These are phyloP conservation scores for Sylvilagus bachmani DNA, from an alignment of 2,113 vertebrate genomes.

Conservation along the genomic window DNA sequence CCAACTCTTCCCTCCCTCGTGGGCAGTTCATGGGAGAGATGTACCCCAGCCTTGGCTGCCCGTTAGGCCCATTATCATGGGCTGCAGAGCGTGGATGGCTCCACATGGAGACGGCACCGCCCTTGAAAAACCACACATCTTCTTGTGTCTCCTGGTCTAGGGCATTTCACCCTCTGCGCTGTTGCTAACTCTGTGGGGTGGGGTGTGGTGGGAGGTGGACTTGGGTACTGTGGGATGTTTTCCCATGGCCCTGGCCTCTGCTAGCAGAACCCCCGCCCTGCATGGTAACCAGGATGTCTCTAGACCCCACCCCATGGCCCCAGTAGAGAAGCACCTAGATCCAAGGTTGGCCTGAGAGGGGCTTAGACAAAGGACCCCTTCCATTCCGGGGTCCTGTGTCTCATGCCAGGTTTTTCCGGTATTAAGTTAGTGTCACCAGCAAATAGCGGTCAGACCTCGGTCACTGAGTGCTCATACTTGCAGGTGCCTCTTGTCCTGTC, in stretches of 20 bases:
- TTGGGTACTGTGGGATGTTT: no score
- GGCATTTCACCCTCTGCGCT: not conserved
- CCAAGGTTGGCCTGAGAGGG: not conserved
- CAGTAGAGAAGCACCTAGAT: not conserved
- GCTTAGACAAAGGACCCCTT: not conserved
- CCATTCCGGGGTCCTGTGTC: not conserved
- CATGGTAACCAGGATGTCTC: not conserved
- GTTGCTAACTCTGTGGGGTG: accelerated
- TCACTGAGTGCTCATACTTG: no score
- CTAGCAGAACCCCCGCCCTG: not conserved
- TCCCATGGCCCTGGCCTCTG: not conserved
- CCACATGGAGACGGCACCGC: not conserved
- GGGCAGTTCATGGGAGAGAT: not conserved
- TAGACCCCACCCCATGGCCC: not conserved
- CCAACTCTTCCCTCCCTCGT: not conserved
- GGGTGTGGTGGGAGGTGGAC: not conserved
- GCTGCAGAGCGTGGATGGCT: not conserved
- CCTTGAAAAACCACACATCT: not conserved
- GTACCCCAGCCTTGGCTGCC: not conserved
- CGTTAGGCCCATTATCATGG: not conserved
- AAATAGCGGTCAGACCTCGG: not conserved
- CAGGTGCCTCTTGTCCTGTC: not conserved
- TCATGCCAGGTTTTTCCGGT: conserved; percentile 19
- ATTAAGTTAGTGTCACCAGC: not conserved
- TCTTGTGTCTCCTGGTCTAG: not conserved